phyloP scores from a whole-genome alignment of 2,113 vertebrate genomes.

The Nycticryphes semicollaris region DNA sequence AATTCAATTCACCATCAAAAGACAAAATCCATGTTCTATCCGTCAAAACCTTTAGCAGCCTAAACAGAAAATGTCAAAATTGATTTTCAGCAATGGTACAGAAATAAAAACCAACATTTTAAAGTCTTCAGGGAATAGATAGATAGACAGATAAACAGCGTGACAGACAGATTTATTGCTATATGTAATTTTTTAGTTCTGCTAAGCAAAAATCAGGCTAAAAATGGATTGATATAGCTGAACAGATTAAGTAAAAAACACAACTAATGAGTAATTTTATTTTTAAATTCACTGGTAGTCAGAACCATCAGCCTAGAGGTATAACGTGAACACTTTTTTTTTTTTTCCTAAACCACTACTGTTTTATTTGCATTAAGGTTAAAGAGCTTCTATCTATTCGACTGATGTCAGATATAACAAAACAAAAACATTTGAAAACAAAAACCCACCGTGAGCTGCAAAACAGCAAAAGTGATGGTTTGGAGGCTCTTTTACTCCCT shows the following conservation, averaged over 20 bases:
- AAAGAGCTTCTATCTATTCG: conserved; percentile 10
- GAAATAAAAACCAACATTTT: conserved; percentile 56
- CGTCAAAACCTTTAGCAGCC: conserved; percentile 64
- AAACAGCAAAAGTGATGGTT: background rate
- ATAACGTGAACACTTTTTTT: background rate
- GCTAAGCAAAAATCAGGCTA: conserved; percentile 20
- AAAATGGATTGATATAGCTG: background rate
- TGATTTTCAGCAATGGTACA: conserved; percentile 25
- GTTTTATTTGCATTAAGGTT: conserved; percentile 44
- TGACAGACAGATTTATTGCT: conserved; percentile 27
- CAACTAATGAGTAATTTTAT: background rate
- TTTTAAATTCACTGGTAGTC: conserved; percentile 13
- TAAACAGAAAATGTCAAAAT: conserved; percentile 66
- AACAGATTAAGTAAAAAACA: background rate
- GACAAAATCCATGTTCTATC: conserved; percentile 65
- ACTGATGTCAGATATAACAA: conserved; percentile 30
- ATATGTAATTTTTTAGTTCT: conserved; percentile 32
- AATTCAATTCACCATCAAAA: conserved; percentile 62
- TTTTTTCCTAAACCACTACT: background rate
- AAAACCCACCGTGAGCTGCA: background rate
- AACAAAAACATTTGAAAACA: conserved; percentile 30
- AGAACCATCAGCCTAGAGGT: background rate
- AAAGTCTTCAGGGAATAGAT: conserved; percentile 14
- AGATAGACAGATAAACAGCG: conserved; percentile 37
- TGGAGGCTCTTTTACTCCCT: background rate